Percentiles rank a stretch among this genome's conserved stretches.
Conservation (phyloP, 2,113 vertebrate species). For the Cryptotis parvus region DNA sequence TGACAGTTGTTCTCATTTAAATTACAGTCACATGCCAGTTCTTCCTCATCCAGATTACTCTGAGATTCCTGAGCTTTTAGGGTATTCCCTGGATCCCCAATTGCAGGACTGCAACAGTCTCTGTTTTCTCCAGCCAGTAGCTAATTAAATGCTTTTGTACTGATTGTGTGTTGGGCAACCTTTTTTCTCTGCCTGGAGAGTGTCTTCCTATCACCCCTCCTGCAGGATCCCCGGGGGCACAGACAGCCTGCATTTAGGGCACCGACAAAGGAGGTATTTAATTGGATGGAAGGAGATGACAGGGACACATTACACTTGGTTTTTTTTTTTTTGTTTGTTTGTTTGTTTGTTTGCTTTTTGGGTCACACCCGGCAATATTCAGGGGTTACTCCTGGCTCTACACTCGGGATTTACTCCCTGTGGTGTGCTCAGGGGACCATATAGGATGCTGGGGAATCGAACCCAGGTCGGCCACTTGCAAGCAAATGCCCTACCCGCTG, state of each 20-base stretch:
- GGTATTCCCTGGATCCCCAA: not conserved
- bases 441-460: too few relatives aligned
- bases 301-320: too few relatives aligned
- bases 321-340: too few relatives aligned
- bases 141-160: not conserved
- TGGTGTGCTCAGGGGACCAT: too few relatives aligned
- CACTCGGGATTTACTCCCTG: too few relatives aligned
- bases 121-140: not conserved
- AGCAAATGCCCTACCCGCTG: too few relatives aligned
- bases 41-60: not conserved
- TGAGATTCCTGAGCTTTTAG: not conserved
- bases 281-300: not conserved
- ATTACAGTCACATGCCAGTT: slow-evolving; percentile 4
- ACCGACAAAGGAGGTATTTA: not conserved
- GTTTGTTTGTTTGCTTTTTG: too few relatives aligned
- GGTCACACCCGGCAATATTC: too few relatives aligned
- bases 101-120: not conserved
- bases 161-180: not conserved
- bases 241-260: not conserved
- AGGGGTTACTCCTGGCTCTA: too few relatives aligned
- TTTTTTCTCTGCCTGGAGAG: slow-evolving; percentile 3
- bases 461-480: too few relatives aligned
- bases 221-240: not conserved
- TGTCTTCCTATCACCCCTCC: not conserved
- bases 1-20: slow-evolving; percentile 25